Percentiles rank a stretch among this genome's conserved stretches.
These are phyloP conservation scores for Spodoptera frugiperda DNA, from an alignment of 1,140 invertebrate genomes.

Conservation along the genomic window DNA sequence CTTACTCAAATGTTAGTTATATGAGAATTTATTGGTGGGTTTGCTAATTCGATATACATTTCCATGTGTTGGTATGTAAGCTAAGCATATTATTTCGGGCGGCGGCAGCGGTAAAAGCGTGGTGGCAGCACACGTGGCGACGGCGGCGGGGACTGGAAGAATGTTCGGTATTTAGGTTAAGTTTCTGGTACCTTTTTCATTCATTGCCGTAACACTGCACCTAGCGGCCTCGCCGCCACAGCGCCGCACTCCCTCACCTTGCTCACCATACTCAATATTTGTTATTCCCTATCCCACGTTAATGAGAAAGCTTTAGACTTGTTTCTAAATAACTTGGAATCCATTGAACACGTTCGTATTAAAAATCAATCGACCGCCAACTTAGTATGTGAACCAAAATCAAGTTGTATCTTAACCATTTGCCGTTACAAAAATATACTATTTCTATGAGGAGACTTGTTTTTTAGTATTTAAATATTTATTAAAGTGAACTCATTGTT, in stretches of 20 bases:
- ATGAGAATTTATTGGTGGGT: conserved; percentile 58
- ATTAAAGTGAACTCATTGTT: conserved; percentile 36
- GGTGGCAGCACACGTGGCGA: conserved; percentile 74
- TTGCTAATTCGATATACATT: conserved; percentile 70
- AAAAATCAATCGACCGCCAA: conserved; percentile 5
- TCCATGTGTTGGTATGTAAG: conserved; percentile 67
- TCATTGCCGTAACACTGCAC: conserved; percentile 82
- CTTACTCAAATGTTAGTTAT: conserved; percentile 52
- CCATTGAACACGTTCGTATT: conserved; percentile 47
- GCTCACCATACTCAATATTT: conserved; percentile 62
- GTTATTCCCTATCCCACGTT: conserved; percentile 67
- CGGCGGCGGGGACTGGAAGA: conserved; percentile 75
- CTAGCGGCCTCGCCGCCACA: conserved; percentile 57
- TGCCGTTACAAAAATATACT: conserved; percentile 35
- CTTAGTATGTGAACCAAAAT: conserved; percentile 29
- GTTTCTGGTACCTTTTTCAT: conserved; percentile 83
- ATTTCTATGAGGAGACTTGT: conserved; percentile 43
- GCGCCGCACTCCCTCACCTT: conserved; percentile 44
- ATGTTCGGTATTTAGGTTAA: conserved; percentile 84
- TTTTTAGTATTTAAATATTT: conserved; percentile 43
- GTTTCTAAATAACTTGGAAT: conserved; percentile 57
- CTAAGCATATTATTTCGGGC: conserved; percentile 74
- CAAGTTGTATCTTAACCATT: conserved; percentile 41
- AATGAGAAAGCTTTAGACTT: conserved; percentile 65
- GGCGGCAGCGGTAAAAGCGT: conserved; percentile 74